These are phyloP conservation scores for Pyrrhura leucotis DNA, from an alignment of 2,797 vertebrate species.

Conservation along the genomic window DNA sequence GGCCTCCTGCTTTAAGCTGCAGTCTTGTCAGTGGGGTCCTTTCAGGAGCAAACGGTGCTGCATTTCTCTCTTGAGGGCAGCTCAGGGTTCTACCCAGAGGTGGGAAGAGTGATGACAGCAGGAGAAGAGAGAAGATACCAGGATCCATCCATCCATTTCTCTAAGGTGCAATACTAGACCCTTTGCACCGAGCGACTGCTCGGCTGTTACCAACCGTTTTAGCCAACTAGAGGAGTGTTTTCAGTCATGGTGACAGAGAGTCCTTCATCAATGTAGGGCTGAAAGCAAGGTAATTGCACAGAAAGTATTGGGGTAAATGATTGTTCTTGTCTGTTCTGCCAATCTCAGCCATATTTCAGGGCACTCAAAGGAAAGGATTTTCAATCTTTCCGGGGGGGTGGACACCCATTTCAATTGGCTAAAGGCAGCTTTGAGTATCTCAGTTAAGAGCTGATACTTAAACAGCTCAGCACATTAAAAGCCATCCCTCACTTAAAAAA, in stretches of 20 bases:
- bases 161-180: neutral
- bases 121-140: neutral
- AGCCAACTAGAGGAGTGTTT: neutral
- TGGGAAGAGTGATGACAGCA: neutral
- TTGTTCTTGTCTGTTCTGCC: neutral
- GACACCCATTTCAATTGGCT: neutral
- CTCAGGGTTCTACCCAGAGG: neutral
- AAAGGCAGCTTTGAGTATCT: neutral
- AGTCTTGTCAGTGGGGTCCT: neutral
- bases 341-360: neutral
- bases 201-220: neutral
- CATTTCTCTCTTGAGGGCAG: neutral
- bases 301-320: neutral
- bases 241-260: neutral
- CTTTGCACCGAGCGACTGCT: accelerated
- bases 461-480: neutral
- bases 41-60: neutral
- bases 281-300: neutral
- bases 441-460: neutral
- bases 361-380: neutral
- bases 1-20: neutral
- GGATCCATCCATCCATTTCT: neutral
- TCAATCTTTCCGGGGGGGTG: neutral
- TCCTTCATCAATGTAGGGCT: neutral
- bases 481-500: neutral